Evolutionary conservation across 2,113 vertebrate genomes (phyloP).

Genomic region (Penelope pileata): DNA sequence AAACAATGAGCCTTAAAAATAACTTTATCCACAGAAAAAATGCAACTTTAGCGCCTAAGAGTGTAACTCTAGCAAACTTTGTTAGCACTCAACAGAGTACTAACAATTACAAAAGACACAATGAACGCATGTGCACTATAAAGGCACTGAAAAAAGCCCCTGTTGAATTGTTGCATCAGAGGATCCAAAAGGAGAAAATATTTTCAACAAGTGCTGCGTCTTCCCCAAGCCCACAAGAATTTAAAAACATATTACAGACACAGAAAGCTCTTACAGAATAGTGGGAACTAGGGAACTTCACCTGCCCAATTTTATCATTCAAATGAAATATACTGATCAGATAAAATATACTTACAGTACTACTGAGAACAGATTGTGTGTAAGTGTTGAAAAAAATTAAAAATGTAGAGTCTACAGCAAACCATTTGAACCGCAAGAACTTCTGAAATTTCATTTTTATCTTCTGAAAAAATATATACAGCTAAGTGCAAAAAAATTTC

Average conservation of each 20-base stretch:
- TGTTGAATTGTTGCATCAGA: not conserved
- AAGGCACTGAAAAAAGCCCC: not conserved
- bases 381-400: not conserved
- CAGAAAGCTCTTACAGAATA: not conserved
- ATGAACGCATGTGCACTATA: not conserved
- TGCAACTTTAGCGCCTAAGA: not conserved
- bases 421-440: not conserved
- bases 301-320: not conserved
- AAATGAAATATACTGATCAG: not conserved
- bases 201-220: not conserved
- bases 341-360: not conserved
- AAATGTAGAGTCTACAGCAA: not conserved
- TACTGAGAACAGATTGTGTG: not conserved
- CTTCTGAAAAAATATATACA: not conserved
- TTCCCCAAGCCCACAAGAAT: not conserved
- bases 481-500: not conserved
- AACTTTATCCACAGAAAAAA: not conserved
- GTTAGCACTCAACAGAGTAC: not conserved
- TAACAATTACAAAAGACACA: not conserved
- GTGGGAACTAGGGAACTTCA: not conserved
- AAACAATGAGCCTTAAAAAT: not conserved
- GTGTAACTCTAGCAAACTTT: not conserved
- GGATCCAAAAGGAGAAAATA: not conserved
- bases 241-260: not conserved
- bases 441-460: not conserved